These are phyloP conservation scores for Oscheius sp. DNA, from an alignment of 2,888 invertebrate genomes.

Conservation along the genomic window DNA sequence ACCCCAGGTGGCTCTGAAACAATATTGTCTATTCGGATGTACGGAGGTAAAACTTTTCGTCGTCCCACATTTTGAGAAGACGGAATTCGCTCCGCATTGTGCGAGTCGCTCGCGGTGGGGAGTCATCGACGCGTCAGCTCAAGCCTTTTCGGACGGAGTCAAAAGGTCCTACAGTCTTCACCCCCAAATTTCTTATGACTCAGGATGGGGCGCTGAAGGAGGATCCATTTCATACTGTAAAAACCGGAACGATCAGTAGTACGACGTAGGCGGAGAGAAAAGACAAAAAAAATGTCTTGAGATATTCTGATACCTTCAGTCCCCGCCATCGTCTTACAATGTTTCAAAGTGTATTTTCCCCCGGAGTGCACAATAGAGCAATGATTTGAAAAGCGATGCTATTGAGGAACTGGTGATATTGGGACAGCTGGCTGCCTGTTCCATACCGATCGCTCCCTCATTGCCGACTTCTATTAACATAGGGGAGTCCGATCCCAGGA, in stretches of 20 bases:
- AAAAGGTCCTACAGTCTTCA: conserved; percentile 37
- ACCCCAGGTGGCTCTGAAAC: no score
- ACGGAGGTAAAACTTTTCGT: no score
- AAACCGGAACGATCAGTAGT: conserved; percentile 5
- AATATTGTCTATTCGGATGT: no score
- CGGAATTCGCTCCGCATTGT: conserved; percentile 37
- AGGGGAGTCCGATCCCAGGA: not conserved
- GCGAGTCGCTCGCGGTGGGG: conserved; percentile 28
- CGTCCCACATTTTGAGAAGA: conserved; percentile 12
- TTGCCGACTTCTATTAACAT: conserved; percentile 30
- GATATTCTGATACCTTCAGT: no score
- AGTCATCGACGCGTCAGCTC: conserved; percentile 33
- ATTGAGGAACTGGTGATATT: conserved; percentile 33
- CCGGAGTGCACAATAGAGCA: conserved; percentile 5
- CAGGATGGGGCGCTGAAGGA: conserved; percentile 19
- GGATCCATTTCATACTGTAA: conserved; percentile 8
- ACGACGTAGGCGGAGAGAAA: not conserved
- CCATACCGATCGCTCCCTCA: conserved; percentile 22
- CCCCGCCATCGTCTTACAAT: not conserved
- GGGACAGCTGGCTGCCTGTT: conserved; percentile 35
- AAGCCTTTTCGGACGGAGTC: conserved; percentile 33
- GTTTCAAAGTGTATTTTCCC: not conserved
- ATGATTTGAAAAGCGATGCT: conserved; percentile 27
- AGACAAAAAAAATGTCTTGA: no score
- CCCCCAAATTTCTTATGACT: conserved; percentile 29